A percentile compares a stretch with the other conserved stretches of the same genome.
phyloP scores from a whole-genome alignment of 2,888 invertebrate species.

The Caenorhabditis sp. region DNA sequence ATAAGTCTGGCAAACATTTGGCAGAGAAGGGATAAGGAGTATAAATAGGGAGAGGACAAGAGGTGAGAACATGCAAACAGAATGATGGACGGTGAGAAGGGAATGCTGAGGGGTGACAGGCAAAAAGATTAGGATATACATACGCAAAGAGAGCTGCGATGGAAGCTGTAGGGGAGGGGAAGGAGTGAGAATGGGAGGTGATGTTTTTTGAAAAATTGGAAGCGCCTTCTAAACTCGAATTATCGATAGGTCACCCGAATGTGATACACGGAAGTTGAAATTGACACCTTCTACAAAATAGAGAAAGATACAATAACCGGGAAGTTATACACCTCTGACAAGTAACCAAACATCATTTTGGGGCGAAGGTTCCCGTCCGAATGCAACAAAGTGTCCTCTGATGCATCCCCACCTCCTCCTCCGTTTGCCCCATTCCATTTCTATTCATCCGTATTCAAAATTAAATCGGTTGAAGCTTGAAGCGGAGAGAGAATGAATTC shows the following conservation, averaged over 20 bases:
- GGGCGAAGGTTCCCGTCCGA: too few relatives aligned
- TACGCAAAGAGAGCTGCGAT: background rate
- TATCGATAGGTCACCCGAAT: too few relatives aligned
- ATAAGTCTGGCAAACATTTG: slow-evolving; percentile 20
- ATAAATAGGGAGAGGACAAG: slow-evolving; percentile 23
- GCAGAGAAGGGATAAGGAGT: slow-evolving; percentile 41
- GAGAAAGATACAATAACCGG: background rate
- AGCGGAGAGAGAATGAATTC: background rate
- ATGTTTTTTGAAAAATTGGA: background rate
- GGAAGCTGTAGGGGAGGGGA: slow-evolving; percentile 34
- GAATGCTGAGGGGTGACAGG: slow-evolving; percentile 24
- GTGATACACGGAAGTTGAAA: slow-evolving; percentile 5
- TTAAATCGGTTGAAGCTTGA: background rate
- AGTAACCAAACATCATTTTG: background rate
- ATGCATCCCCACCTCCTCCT: too few relatives aligned
- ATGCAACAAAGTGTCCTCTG: slow-evolving; percentile 16
- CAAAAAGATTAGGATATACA: slow-evolving; percentile 3
- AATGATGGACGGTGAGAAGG: slow-evolving; percentile 1
- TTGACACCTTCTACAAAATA: too few relatives aligned
- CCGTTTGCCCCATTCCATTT: too few relatives aligned
- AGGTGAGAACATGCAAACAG: slow-evolving; percentile 41
- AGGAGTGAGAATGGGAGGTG: slow-evolving; percentile 7
- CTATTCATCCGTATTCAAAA: slow-evolving; percentile 7
- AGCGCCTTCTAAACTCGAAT: too few relatives aligned
- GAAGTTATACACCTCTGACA: slow-evolving; percentile 24